Evolutionary conservation across 2,113 vertebrate genomes (phyloP).

Genomic region (Phaethon lepturus): DNA sequence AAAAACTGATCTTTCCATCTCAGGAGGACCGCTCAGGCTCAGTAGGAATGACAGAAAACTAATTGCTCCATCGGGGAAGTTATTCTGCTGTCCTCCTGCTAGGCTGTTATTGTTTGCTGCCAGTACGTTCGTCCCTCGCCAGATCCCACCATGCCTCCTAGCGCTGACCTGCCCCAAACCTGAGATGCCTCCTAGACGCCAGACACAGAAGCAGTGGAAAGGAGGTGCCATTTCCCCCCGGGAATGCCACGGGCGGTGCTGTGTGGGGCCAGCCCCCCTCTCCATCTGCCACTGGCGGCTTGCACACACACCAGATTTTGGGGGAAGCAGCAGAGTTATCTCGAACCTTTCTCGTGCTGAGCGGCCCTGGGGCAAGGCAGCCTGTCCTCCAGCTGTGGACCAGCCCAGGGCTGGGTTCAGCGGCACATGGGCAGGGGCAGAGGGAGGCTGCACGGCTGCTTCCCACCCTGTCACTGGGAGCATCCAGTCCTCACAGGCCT

Average conservation of each 20-base stretch:
- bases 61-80: not conserved
- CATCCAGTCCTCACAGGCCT: fast-evolving
- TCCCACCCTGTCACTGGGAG: not conserved
- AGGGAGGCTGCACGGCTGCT: not conserved
- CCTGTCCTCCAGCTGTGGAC: not conserved
- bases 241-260: not conserved
- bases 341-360: not conserved
- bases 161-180: not conserved
- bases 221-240: not conserved
- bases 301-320: not conserved
- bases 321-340: not conserved
- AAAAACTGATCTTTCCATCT: not conserved
- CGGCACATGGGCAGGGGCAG: not conserved
- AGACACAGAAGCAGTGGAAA: not conserved
- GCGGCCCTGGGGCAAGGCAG: not conserved
- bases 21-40: not conserved
- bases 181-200: not conserved
- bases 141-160: not conserved
- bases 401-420: not conserved
- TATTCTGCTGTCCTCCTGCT: not conserved
- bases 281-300: not conserved
- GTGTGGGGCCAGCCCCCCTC: not conserved
- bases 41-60: not conserved
- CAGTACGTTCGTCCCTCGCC: not conserved
- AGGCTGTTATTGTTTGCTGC: not conserved